These are phyloP conservation scores for Drosophila demipolita DNA, from an alignment of 2,888 invertebrate species.

Conservation along the genomic window DNA sequence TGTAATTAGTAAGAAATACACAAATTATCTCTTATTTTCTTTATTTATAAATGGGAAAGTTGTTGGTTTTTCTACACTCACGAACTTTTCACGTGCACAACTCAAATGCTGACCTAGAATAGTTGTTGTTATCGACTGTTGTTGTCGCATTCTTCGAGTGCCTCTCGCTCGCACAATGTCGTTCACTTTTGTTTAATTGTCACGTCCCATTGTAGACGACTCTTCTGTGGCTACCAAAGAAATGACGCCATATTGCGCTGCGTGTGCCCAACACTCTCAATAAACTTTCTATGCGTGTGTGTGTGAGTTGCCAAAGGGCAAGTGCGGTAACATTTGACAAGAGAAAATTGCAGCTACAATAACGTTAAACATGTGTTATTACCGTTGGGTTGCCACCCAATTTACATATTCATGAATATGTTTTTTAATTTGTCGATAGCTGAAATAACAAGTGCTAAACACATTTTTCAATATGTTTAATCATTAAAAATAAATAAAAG, in stretches of 20 bases:
- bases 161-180: conserved; percentile 24
- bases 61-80: not conserved
- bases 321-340: conserved; percentile 65
- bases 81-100: conserved; percentile 54
- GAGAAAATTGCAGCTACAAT: conserved; percentile 60
- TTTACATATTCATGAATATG: not conserved
- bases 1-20: not conserved
- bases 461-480: conserved; percentile 53
- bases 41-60: not conserved
- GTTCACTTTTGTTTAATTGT: conserved; percentile 72
- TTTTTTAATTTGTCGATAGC: conserved; percentile 3
- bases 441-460: conserved; percentile 41
- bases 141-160: conserved; percentile 13
- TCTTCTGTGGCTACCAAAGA: conserved; percentile 52
- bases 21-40: not conserved
- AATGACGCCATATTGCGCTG: conserved; percentile 74
- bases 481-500: conserved; percentile 33
- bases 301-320: conserved; percentile 30
- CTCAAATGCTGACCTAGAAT: conserved; percentile 67
- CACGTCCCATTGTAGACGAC: conserved; percentile 57
- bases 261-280: conserved; percentile 34
- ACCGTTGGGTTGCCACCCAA: conserved; percentile 28
- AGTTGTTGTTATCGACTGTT: conserved; percentile 9
- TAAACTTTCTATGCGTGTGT: conserved; percentile 14
- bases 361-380: conserved; percentile 42